Percentiles rank a stretch among this genome's conserved stretches.
phyloP scores from a whole-genome alignment of 2,113 vertebrate species.

The Jaculus jaculus region DNA sequence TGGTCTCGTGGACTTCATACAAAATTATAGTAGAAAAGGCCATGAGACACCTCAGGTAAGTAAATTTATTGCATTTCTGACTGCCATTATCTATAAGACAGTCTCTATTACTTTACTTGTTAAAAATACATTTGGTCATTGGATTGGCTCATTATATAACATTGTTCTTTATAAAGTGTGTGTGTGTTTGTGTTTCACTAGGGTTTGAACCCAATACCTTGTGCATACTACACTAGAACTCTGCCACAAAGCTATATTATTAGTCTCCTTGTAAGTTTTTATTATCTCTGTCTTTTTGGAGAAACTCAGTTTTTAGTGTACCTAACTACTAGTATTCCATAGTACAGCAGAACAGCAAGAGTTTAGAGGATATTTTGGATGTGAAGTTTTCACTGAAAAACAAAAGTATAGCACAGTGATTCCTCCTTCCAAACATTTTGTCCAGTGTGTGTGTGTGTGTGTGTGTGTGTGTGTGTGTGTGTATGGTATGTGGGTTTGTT shows the following conservation, averaged over 20 bases:
- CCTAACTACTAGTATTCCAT: constrained; percentile 26
- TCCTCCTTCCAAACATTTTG: constrained; percentile 39
- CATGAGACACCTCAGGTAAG: constrained; percentile 95
- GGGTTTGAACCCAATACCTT: background rate
- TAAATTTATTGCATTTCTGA: background rate
- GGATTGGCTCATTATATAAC: background rate
- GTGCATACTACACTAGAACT: background rate
- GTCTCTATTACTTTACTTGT: constrained; percentile 23
- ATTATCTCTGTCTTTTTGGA: constrained; percentile 4
- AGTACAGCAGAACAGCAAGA: background rate
- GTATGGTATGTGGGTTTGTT: no score
- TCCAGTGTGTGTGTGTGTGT: background rate
- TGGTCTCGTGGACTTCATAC: constrained; percentile 97
- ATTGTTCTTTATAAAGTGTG: background rate
- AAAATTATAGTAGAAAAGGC: constrained; percentile 97
- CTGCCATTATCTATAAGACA: background rate
- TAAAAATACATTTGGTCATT: constrained; percentile 35
- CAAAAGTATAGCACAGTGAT: background rate
- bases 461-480: background rate
- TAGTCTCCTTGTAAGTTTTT: background rate
- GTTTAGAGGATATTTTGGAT: background rate
- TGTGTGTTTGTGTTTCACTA: background rate
- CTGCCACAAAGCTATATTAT: background rate
- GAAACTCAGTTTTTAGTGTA: constrained; percentile 20
- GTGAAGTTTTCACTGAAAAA: background rate